A percentile compares a stretch with the other conserved stretches of the same genome.
phyloP scores from a whole-genome alignment of 1,140 invertebrate genomes.

The roundworm (Caenorhabditis elegans) region WBcel235 BX284605.5:6786001-6786500 shows the following conservation, averaged over 20 bases:
- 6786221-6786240: conserved; percentile 39
- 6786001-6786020: conserved; percentile 23
- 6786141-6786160: conserved; percentile 44
- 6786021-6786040: background rate
- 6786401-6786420: background rate
- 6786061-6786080: conserved; percentile 33
- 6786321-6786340: background rate
- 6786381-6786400: conserved; percentile 24
- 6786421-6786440: conserved; percentile 3
- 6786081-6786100: conserved; percentile 37
- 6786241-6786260: conserved; percentile 27
- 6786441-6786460: conserved; percentile 32
- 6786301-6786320: conserved; percentile 36
- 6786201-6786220: background rate
- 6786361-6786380: conserved; percentile 1
- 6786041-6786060: background rate
- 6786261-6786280: conserved; percentile 19
- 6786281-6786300: conserved; percentile 34
- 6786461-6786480: conserved; percentile 34
- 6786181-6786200: background rate
- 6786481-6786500: conserved; percentile 16
- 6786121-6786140: conserved; percentile 39
- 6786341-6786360: conserved; percentile 35
- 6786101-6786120: conserved; percentile 43
- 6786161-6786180: conserved; percentile 37